Conservation (phyloP, 2,888 invertebrate genomes). For the Myopa testacea region DNA sequence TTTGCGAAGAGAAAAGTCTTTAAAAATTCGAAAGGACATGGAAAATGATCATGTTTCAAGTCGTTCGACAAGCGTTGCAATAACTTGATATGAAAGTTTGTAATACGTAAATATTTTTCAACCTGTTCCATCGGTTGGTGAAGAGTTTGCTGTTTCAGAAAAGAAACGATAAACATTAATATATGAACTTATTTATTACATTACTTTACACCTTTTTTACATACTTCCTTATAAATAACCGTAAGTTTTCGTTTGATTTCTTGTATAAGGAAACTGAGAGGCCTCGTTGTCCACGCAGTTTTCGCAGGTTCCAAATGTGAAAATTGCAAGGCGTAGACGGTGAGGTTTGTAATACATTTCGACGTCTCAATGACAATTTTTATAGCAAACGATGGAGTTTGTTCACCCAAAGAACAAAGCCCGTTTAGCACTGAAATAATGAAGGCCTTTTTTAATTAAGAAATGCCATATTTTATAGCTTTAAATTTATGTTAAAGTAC, state of each 20-base stretch:
- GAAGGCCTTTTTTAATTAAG: not conserved
- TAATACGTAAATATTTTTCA: constrained; percentile 52
- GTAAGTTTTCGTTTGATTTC: constrained; percentile 49
- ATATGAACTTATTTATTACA: not conserved
- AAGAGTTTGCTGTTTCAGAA: constrained; percentile 38
- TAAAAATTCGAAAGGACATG: constrained; percentile 45
- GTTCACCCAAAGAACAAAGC: constrained; percentile 49
- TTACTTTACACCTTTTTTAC: not conserved
- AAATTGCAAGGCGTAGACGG: constrained; percentile 43
- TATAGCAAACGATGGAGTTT: constrained; percentile 43
- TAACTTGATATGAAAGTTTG: constrained; percentile 53
- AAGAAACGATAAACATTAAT: not conserved
- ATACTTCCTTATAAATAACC: constrained; percentile 41
- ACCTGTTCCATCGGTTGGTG: constrained; percentile 46
- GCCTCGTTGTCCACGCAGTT: constrained; percentile 50
- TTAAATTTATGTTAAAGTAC: too few relatives aligned
- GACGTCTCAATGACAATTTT: constrained; percentile 51
- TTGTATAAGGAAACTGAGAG: constrained; percentile 46
- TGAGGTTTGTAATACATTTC: constrained; percentile 51
- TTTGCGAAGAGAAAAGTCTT: constrained; percentile 38
- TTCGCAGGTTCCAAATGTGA: not conserved
- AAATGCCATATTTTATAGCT: not conserved
- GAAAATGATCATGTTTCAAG: constrained; percentile 57
- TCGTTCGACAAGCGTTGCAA: constrained; percentile 48
- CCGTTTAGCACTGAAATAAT: constrained; percentile 49